Base-by-base conservation (phyloP, 2,888 invertebrate species). In the Petrophora chlorosata region DNA sequence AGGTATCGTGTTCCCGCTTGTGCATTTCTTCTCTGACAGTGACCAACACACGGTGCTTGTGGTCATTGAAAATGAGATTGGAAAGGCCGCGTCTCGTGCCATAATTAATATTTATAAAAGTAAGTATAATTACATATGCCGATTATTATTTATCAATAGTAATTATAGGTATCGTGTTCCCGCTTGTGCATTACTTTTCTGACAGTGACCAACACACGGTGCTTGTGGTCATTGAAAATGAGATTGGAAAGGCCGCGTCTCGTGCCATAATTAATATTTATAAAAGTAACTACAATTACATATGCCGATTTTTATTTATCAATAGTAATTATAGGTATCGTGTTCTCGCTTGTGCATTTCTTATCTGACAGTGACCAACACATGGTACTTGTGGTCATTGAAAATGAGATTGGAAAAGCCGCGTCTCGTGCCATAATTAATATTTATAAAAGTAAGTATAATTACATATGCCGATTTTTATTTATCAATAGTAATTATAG, bases 81-180 rank as follows among this genome's bases (percentile, higher is more conserved):
- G 93, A 2, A 93, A 92, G 63, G 88, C 90, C 29, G 91, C 95
- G 3, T 93, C 93, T 48, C 93, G 94, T 43, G 92, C 95, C 8
- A 94, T 94, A 7, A 93, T 97, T 29, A 96, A 94, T 73, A 94
- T 97, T 72, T 97, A 96, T 79, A 94, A 96, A 93, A 95, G 97
- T 96, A 82, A 76, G 77, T 70, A 14, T 3, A 25, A 4, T 13
- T 22, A 2, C n/a, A n/a, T n/a, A n/a, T n/a, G n/a, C n/a, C n/a
- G n/a, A n/a, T n/a, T n/a, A n/a, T n/a, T n/a, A n/a, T n/a, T n/a
- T n/a, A n/a, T n/a, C n/a, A 44, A 65, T 68, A 0, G 57, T 59
- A 0, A 84, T 92, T 0, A 68, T 78, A 0, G 78, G 82, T 0
- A 95, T 95, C 65, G 85, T 92, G 22, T 94, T 95, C 65, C 84